Conservation (phyloP, 2,113 vertebrate species). For the Motacilla tschutschensis region DNA sequence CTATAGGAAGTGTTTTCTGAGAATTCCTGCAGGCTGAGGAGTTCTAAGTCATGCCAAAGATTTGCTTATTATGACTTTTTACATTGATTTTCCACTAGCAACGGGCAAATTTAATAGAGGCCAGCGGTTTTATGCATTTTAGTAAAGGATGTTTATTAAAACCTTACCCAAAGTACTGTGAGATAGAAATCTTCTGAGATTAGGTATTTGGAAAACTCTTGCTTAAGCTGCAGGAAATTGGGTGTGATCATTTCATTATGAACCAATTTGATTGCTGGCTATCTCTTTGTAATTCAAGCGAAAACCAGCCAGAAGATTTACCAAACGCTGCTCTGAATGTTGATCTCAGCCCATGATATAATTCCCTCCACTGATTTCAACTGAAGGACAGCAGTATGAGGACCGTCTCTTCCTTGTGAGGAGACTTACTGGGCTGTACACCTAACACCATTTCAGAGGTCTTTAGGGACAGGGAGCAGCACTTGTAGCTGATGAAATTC, state of each 20-base stretch:
- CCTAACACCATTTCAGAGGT: neutral
- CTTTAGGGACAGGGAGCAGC: neutral
- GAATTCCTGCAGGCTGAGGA: neutral
- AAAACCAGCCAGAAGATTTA: neutral
- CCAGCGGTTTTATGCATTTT: neutral
- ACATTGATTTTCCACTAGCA: neutral
- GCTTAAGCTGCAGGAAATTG: conserved; percentile 22
- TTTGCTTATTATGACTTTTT: conserved; percentile 12
- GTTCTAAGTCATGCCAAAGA: neutral
- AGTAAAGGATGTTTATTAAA: conserved; percentile 9
- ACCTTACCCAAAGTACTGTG: neutral
- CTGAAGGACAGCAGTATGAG: neutral
- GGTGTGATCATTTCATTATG: conserved; percentile 15
- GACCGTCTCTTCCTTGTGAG: neutral
- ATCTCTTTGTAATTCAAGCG: neutral
- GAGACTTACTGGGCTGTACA: neutral
- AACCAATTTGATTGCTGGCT: neutral
- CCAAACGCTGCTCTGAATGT: neutral
- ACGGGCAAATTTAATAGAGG: neutral
- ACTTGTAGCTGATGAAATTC: conserved; percentile 10
- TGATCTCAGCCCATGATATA: neutral
- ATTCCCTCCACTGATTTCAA: neutral
- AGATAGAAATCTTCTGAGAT: conserved; percentile 29
- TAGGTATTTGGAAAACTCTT: conserved; percentile 9
- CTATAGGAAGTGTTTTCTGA: conserved; percentile 25